These are phyloP conservation scores for Trilocha varians DNA, from an alignment of 2,888 invertebrate species.

Conservation along the genomic window DNA sequence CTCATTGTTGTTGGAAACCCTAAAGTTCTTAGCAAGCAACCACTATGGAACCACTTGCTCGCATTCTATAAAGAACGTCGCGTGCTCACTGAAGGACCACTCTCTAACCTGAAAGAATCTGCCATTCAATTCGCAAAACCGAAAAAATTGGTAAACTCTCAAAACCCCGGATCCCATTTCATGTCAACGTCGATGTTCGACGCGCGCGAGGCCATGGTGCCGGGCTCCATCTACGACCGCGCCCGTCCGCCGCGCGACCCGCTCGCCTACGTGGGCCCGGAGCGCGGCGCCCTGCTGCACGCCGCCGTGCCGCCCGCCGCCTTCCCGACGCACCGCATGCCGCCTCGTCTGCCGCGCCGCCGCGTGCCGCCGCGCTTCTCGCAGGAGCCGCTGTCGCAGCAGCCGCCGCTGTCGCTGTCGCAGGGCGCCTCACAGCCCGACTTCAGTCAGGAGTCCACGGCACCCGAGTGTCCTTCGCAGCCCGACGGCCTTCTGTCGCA, in stretches of 20 bases:
- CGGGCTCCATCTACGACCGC: slow-evolving; percentile 94
- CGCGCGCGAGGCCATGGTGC: slow-evolving; percentile 94
- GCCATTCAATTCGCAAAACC: slow-evolving; percentile 98
- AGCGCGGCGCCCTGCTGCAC: slow-evolving; percentile 81
- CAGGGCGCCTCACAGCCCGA: slow-evolving; percentile 82
- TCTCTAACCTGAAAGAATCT: slow-evolving; percentile 97
- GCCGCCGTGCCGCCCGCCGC: slow-evolving; percentile 94
- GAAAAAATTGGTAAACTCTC: slow-evolving; percentile 93
- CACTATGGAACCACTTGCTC: slow-evolving; percentile 97
- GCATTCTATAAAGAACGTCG: slow-evolving; percentile 98
- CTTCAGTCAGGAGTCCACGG: slow-evolving; percentile 85
- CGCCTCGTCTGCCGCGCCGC: slow-evolving; percentile 80
- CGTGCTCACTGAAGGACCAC: slow-evolving; percentile 96
- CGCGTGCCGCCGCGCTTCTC: slow-evolving; percentile 63
- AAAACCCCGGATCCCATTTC: slow-evolving; percentile 97
- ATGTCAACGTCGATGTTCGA: slow-evolving; percentile 98
- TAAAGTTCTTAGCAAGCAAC: slow-evolving; percentile 98
- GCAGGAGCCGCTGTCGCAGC: slow-evolving; percentile 84
- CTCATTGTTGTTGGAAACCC: slow-evolving; percentile 99
- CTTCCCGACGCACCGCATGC: slow-evolving; percentile 91
- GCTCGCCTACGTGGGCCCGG: slow-evolving; percentile 92
- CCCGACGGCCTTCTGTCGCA: slow-evolving; percentile 96
- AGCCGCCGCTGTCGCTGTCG: slow-evolving; percentile 79
- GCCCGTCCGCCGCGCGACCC: slow-evolving; percentile 89
- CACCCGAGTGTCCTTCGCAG: slow-evolving; percentile 92